Evolutionary conservation across 2,888 invertebrate species (phyloP), one percentile per base, ranked within the genome.

Genomic region (Gryllus longicercus): DNA sequence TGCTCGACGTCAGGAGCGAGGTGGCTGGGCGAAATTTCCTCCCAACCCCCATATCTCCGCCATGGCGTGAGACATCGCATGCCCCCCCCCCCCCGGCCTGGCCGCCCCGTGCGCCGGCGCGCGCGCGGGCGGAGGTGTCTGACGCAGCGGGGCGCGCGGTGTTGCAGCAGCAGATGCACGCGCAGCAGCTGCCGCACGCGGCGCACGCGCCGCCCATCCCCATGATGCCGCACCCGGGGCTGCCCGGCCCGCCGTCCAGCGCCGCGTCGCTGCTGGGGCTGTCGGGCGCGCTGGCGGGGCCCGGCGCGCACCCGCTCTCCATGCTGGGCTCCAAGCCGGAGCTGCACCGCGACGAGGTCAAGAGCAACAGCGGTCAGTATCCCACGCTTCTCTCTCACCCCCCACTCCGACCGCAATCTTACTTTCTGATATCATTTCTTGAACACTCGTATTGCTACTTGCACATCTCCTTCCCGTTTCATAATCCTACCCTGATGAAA

Each of bases 101-200:
- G 21, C 21, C 21, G 21, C 1, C 21, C 21, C 21, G 21, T 21
- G 21, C 21, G 21, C 21, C 21, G 21, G 21, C 1, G 21, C 38
- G 38, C 8, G 38, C 38, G 38, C 25, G 25, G 8, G 8, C 38
- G 38, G 38, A 38, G 38, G 38, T 38, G 38, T 63, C 4, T 63
- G 63, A 63, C 63, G 63, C 16, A 63, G 63, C 63, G 63, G 63
- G 1, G 14, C 16, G 63, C 76, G 74, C 38, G 38, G 38, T 79
- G 75, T 85, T 94, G 83, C 89, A 96, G 87, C 96, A 96, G 88
- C 96, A 96, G 89, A 96, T 96, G 95, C 96, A 96, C 87, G 96
- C 95, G 63, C 96, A 96, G 85, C 96, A 95, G 88, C 91, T 95
- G 84, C 90, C 91, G 77, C 93, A 93, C 83, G 90, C 89, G n/a